Conservation (phyloP, 1,140 invertebrate species). For the Watersipora subatra region DNA sequence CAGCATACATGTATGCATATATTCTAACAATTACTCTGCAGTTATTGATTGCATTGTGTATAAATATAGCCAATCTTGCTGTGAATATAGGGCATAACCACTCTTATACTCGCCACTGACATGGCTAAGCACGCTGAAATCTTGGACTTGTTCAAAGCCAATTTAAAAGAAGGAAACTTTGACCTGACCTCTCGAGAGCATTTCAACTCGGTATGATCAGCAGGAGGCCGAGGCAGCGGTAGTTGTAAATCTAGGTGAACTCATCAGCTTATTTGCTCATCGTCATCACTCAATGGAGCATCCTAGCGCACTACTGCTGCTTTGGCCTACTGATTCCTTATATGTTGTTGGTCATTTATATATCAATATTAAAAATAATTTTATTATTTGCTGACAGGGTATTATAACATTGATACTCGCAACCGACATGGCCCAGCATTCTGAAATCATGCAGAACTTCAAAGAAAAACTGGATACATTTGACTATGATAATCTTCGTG, state of each 20-base stretch:
- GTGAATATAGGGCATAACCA: slow-evolving; percentile 37
- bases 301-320: too few species aligned
- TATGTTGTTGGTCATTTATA: too few species aligned
- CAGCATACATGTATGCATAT: too few species aligned
- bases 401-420: slow-evolving; percentile 40
- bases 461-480: slow-evolving; percentile 26
- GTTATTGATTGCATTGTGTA: too few species aligned
- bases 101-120: slow-evolving; percentile 40
- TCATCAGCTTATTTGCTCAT: too few species aligned
- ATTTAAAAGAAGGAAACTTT: slow-evolving; percentile 23
- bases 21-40: too few species aligned
- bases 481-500: slow-evolving; percentile 10
- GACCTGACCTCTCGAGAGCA: slow-evolving; percentile 31
- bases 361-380: too few species aligned
- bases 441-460: slow-evolving; percentile 39
- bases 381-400: slow-evolving; percentile 19
- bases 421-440: slow-evolving; percentile 41
- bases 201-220: slow-evolving; percentile 23
- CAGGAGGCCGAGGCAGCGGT: too few species aligned
- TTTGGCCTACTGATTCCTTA: too few species aligned
- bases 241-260: too few species aligned
- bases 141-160: slow-evolving; percentile 36
- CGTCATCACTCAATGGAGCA: too few species aligned
- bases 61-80: too few species aligned
- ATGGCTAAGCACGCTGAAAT: slow-evolving; percentile 41